Percentiles rank a stretch among this genome's conserved stretches.
Evolutionary conservation across 2,797 vertebrate species (phyloP).

Genomic region (Acrossocheilus fasciatus): DNA sequence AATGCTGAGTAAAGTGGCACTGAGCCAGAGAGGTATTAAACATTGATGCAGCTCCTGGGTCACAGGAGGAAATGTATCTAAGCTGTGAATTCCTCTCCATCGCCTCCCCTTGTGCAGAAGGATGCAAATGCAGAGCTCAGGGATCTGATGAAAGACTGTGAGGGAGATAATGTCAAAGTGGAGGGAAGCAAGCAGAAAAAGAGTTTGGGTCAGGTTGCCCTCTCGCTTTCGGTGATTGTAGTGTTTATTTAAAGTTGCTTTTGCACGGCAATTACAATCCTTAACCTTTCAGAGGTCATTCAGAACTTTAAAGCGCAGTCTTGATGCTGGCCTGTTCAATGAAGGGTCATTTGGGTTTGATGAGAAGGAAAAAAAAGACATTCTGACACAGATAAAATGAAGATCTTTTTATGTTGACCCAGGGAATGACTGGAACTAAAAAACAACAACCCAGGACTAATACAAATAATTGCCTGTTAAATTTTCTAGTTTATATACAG

Average conservation of each 20-base stretch:
- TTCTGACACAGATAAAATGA: neutral
- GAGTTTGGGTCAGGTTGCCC: conserved; percentile 44
- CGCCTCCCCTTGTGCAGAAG: conserved; percentile 67
- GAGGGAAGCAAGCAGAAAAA: conserved; percentile 15
- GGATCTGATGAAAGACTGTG: conserved; percentile 41
- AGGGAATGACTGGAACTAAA: neutral
- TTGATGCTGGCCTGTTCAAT: neutral
- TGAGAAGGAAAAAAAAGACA: neutral
- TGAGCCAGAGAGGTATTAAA: conserved; percentile 76
- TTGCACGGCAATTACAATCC: conserved; percentile 1
- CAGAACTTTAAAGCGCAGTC: neutral
- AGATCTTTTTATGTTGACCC: neutral
- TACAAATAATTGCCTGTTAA: neutral
- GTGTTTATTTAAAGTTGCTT: neutral
- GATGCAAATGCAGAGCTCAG: conserved; percentile 67
- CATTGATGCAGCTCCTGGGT: conserved; percentile 76
- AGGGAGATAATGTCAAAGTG: conserved; percentile 48
- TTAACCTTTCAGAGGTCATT: conserved; percentile 18
- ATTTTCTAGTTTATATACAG: neutral
- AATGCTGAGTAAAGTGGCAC: conserved; percentile 76
- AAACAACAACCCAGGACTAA: neutral
- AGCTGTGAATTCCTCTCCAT: conserved; percentile 70
- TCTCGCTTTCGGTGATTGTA: neutral
- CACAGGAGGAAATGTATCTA: conserved; percentile 76
- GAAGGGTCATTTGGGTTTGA: neutral